These are phyloP conservation scores for Acheta domesticus DNA, from an alignment of 2,888 invertebrate genomes.

Conservation along the genomic window DNA sequence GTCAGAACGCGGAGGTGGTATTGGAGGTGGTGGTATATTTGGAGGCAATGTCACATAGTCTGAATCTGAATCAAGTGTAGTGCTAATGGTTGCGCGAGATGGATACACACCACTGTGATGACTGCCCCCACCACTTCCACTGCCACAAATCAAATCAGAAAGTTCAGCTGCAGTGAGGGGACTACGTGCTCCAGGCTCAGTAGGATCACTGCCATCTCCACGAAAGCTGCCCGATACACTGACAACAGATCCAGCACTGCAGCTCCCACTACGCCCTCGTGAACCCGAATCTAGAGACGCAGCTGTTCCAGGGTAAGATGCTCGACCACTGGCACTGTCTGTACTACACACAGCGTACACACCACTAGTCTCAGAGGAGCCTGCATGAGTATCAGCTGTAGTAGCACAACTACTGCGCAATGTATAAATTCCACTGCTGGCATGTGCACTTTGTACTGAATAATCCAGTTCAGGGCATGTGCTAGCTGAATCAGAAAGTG, in stretches of 20 bases:
- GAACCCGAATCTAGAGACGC: slow-evolving; percentile 38
- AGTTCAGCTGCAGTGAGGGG: slow-evolving; percentile 78
- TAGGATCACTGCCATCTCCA: slow-evolving; percentile 86
- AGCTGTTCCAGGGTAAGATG: slow-evolving; percentile 25
- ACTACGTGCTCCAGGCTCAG: slow-evolving; percentile 67
- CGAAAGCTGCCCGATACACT: slow-evolving; percentile 77
- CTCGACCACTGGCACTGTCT: slow-evolving; percentile 28
- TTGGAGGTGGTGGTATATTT: slow-evolving; percentile 32
- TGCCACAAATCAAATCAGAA: slow-evolving; percentile 64
- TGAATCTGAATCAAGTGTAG: slow-evolving; percentile 82
- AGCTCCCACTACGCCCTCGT: slow-evolving; percentile 62
- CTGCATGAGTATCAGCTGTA: slow-evolving; percentile 45
- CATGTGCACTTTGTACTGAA: slow-evolving; percentile 45
- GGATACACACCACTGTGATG: slow-evolving; percentile 64
- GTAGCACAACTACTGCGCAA: slow-evolving; percentile 34
- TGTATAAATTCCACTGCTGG: slow-evolving; percentile 37
- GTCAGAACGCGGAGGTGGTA: slow-evolving; percentile 42
- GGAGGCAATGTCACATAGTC: slow-evolving; percentile 74
- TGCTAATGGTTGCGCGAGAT: slow-evolving; percentile 72
- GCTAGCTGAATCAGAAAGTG: slow-evolving; percentile 64
- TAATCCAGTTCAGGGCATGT: slow-evolving; percentile 65
- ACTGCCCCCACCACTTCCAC: slow-evolving; percentile 32
- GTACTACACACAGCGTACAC: slow-evolving; percentile 71
- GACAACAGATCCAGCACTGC: slow-evolving; percentile 58
- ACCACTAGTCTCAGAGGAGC: slow-evolving; percentile 80